These are phyloP conservation scores for Crenuchus spilurus DNA, from an alignment of 2,797 vertebrate species.

Conservation along the genomic window DNA sequence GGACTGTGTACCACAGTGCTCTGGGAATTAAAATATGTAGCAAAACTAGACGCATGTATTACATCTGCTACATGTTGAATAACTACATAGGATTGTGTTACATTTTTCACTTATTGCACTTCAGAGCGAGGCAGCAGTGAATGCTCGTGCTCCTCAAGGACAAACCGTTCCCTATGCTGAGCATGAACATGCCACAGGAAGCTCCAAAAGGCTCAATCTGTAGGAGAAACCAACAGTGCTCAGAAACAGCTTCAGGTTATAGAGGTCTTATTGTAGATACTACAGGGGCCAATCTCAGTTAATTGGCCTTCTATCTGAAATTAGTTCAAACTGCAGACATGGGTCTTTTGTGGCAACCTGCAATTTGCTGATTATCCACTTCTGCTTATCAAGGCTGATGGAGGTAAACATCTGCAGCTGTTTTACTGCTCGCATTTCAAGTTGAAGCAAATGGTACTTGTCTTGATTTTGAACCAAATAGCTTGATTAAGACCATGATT, in stretches of 20 bases:
- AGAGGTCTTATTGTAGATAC: neutral
- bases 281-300: neutral
- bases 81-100: too few species aligned
- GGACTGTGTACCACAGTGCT: neutral
- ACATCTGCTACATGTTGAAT: neutral
- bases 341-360: neutral
- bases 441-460: neutral
- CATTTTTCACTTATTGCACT: neutral
- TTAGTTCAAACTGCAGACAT: neutral
- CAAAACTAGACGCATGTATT: neutral
- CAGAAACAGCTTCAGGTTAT: neutral
- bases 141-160: neutral
- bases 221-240: neutral
- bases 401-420: neutral
- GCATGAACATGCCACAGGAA: neutral
- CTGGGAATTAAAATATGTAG: constrained; percentile 1
- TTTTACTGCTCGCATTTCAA: neutral
- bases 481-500: neutral
- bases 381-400: neutral
- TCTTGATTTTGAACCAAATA: constrained; percentile 1
- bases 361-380: constrained; percentile 10
- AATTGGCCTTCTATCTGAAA: neutral
- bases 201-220: neutral
- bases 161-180: neutral
- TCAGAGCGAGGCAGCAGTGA: neutral